Evolutionary conservation across 2,113 vertebrate species (phyloP).

Genomic region (Muntiacus muntjak): DNA sequence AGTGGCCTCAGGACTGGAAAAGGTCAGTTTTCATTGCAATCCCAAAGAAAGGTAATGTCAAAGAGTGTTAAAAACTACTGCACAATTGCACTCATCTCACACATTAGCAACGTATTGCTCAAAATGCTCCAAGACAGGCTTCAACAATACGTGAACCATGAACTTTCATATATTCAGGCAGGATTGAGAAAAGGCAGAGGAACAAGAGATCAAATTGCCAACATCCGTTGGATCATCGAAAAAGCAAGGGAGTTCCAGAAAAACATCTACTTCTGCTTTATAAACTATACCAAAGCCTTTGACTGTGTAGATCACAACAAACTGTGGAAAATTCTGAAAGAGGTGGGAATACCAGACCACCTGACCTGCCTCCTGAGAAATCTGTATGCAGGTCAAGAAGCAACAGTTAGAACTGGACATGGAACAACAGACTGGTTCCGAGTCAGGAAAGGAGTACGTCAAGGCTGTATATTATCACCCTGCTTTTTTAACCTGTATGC

Average conservation of each 20-base stretch:
- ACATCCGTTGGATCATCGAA: accelerated
- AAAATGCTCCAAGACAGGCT: background rate
- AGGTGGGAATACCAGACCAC: background rate
- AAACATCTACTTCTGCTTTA: background rate
- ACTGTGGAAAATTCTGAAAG: background rate
- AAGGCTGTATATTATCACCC: background rate
- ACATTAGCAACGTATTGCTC: background rate
- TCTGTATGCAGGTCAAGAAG: background rate
- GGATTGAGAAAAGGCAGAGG: background rate
- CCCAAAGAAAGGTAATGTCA: background rate
- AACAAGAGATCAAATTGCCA: background rate
- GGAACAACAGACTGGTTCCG: background rate
- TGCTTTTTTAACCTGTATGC: background rate
- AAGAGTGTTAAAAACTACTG: background rate
- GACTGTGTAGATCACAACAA: background rate
- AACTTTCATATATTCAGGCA: background rate
- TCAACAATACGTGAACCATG: background rate
- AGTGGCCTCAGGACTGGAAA: background rate
- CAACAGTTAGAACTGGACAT: background rate
- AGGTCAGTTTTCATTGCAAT: background rate
- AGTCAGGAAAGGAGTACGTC: accelerated
- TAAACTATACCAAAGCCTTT: background rate
- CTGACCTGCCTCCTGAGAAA: background rate
- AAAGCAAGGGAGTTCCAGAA: background rate
- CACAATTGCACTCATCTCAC: background rate